These are phyloP conservation scores for Mus minutoides DNA, from an alignment of 2,797 vertebrate species.

Conservation along the genomic window DNA sequence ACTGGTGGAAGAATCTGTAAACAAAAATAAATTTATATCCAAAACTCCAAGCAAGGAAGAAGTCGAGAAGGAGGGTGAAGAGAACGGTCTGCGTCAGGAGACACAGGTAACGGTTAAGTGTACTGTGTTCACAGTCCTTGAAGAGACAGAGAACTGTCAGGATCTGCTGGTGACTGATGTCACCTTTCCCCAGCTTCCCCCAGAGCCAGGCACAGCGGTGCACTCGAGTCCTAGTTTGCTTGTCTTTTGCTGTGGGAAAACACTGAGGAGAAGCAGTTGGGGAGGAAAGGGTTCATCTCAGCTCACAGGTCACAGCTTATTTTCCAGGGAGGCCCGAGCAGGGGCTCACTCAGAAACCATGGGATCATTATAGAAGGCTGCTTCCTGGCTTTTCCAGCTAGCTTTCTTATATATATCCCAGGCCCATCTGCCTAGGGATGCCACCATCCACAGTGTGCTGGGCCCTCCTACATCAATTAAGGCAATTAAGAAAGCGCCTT, in stretches of 20 bases:
- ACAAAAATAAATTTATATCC: slow-evolving; percentile 92
- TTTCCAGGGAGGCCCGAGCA: neutral
- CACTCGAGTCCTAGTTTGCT: neutral
- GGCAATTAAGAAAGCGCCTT: neutral
- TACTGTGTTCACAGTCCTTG: neutral
- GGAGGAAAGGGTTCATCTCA: neutral
- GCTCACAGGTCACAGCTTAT: neutral
- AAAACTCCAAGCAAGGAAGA: slow-evolving; percentile 94
- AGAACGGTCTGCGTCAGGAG: slow-evolving; percentile 89
- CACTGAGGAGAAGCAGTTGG: neutral
- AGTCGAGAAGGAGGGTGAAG: slow-evolving; percentile 92
- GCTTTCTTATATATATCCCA: neutral
- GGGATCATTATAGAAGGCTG: neutral
- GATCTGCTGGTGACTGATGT: neutral
- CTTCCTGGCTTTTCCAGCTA: neutral
- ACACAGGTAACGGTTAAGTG: slow-evolving; percentile 90
- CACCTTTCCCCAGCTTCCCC: neutral
- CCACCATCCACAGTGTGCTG: neutral
- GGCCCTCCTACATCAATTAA: neutral
- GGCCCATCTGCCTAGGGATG: too few relatives aligned
- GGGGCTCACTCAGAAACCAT: neutral
- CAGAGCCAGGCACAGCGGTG: neutral
- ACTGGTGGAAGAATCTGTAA: slow-evolving; percentile 92
- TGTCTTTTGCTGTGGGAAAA: neutral
- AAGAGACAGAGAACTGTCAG: neutral